Percentiles rank a stretch among this genome's conserved stretches.
These are phyloP conservation scores for Saccostrea echinata DNA, from an alignment of 1,140 invertebrate species.

Conservation along the genomic window DNA sequence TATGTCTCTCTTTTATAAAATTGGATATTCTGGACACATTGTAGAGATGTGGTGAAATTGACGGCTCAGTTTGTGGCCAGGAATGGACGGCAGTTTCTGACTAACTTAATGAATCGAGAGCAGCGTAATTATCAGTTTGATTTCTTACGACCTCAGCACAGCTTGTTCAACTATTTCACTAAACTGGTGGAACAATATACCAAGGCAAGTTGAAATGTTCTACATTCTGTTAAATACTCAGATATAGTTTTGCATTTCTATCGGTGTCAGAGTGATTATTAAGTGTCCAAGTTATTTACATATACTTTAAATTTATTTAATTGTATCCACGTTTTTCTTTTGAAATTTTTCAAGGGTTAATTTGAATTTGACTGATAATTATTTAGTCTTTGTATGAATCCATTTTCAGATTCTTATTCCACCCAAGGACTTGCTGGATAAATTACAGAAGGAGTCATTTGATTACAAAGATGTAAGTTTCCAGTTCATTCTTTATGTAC, in stretches of 20 bases:
- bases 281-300: neutral
- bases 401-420: constrained; percentile 89
- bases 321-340: too few species aligned
- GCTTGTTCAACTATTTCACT: constrained; percentile 99
- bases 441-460: constrained; percentile 89
- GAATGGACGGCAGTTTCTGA: constrained; percentile 98
- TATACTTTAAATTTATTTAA: neutral
- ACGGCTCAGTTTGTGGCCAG: constrained; percentile 99
- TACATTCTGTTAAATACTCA: neutral
- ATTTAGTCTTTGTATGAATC: too few species aligned
- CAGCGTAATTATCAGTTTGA: constrained; percentile 99
- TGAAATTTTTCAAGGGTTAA: too few species aligned
- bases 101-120: constrained; percentile 98
- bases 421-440: constrained; percentile 92
- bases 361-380: too few species aligned
- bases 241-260: neutral
- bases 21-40: constrained; percentile 60
- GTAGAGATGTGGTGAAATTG: constrained; percentile 96
- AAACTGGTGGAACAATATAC: constrained; percentile 99
- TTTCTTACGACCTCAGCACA: constrained; percentile 98
- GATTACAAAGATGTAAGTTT: constrained; percentile 83
- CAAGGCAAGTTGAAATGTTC: constrained; percentile 83
- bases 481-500: neutral
- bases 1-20: neutral
- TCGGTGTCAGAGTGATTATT: neutral